Evolutionary conservation across 2,797 vertebrate genomes (phyloP).

Genomic region (Rhinatrema bivittatum): DNA sequence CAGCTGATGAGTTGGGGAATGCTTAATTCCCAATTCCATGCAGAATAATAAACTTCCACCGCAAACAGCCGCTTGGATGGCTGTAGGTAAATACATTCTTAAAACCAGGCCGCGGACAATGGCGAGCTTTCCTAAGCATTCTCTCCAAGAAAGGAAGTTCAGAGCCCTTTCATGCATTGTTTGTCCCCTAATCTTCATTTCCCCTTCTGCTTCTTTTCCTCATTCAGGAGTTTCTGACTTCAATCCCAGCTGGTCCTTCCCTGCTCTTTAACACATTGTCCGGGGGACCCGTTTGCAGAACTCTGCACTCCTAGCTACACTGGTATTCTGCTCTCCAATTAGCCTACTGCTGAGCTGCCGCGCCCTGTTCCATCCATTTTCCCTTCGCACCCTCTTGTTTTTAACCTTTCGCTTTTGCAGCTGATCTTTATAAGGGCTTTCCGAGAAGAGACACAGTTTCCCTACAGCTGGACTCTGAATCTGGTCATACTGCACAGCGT

Average conservation of each 20-base stretch:
- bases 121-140: conserved; percentile 85
- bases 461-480: neutral
- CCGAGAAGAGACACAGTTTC: conserved; percentile 16
- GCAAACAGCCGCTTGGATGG: too few relatives aligned
- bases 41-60: conserved; percentile 55
- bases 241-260: conserved; percentile 65
- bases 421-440: conserved; percentile 23
- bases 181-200: conserved; percentile 76
- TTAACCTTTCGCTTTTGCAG: conserved; percentile 42
- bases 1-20: conserved; percentile 9
- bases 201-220: conserved; percentile 68
- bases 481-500: neutral
- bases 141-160: conserved; percentile 73
- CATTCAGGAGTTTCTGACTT: conserved; percentile 82
- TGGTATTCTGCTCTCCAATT: conserved; percentile 56
- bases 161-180: conserved; percentile 73
- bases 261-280: conserved; percentile 61
- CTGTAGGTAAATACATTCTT: conserved; percentile 77
- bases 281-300: conserved; percentile 15
- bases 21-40: conserved; percentile 23
- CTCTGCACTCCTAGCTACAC: conserved; percentile 33
- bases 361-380: conserved; percentile 32
- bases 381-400: conserved; percentile 20
- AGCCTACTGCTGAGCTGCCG: conserved; percentile 54
- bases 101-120: conserved; percentile 71